phyloP scores from a whole-genome alignment of 1,140 invertebrate species.

The Steinernema feltiae region DNA sequence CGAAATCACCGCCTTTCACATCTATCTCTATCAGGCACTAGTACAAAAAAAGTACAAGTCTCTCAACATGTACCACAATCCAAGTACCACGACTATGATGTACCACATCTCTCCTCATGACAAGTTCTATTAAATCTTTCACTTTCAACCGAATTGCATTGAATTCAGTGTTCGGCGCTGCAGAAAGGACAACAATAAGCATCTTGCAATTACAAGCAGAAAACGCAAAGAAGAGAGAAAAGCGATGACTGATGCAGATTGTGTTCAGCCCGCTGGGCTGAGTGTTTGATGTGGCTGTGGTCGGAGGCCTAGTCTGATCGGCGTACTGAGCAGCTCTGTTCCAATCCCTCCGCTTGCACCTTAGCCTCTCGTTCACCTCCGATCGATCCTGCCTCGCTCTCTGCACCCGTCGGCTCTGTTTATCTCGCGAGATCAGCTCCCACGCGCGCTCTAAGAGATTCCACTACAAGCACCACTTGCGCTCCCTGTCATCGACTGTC shows the following conservation, averaged over 20 bases:
- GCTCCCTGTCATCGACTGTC: not conserved
- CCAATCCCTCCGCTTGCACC: not conserved
- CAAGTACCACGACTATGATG: too few species aligned
- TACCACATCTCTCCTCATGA: too few species aligned
- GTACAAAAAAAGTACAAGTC: too few species aligned
- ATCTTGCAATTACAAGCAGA: not conserved
- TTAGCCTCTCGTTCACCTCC: constrained; percentile 2
- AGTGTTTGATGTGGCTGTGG: not conserved
- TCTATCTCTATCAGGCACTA: too few species aligned
- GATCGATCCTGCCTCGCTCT: constrained; percentile 9
- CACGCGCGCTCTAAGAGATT: constrained; percentile 10
- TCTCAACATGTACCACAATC: too few species aligned
- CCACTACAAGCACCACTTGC: not conserved
- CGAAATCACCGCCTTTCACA: too few species aligned
- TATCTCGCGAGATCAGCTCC: constrained; percentile 3
- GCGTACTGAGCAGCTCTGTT: not conserved
- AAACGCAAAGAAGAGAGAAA: not conserved
- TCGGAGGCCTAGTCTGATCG: constrained; percentile 2
- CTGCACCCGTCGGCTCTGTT: constrained; percentile 9
- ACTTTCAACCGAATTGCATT: too few species aligned
- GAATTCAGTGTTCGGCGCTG: too few species aligned
- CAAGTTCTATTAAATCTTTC: too few species aligned
- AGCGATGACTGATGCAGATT: not conserved
- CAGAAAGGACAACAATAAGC: not conserved
- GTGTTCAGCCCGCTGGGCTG: not conserved